Conservation (phyloP, 1,140 invertebrate genomes). For the Vollenhovia emeryi region DNA sequence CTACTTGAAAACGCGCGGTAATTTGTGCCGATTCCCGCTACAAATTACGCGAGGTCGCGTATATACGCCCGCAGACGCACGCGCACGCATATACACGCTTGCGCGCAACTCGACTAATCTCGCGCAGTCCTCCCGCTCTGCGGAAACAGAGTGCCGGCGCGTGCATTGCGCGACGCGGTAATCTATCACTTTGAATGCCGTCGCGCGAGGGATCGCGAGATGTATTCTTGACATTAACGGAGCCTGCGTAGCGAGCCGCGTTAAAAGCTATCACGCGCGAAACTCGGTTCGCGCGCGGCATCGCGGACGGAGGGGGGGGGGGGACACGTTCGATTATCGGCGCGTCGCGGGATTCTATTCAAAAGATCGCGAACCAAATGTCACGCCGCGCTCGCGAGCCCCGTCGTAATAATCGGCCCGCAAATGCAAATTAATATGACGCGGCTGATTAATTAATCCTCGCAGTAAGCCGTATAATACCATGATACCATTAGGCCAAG, state of each 20-base stretch:
- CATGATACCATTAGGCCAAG: background rate
- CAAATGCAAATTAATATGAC: slow-evolving; percentile 16
- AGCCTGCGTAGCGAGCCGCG: no score
- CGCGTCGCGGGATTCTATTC: background rate
- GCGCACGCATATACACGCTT: background rate
- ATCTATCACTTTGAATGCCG: background rate
- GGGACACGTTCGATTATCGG: background rate
- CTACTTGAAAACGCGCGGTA: slow-evolving; percentile 33
- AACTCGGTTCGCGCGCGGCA: background rate
- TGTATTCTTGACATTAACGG: background rate
- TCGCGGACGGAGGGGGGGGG: no score
- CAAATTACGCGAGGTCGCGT: background rate
- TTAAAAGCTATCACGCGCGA: background rate
- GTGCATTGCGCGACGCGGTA: background rate
- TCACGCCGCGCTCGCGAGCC: no score
- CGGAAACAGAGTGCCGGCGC: background rate
- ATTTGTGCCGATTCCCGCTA: slow-evolving; percentile 1
- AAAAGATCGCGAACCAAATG: background rate
- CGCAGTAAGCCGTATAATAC: background rate
- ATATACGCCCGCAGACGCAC: background rate
- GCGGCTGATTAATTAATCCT: slow-evolving; percentile 19
- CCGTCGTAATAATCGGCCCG: background rate
- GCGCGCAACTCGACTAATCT: background rate
- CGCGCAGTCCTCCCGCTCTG: background rate
- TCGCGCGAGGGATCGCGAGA: background rate